Percentiles rank a stretch among this genome's conserved stretches.
These are phyloP conservation scores for Rhinogobio ventralis DNA, from an alignment of 2,797 vertebrate species.

Conservation along the genomic window DNA sequence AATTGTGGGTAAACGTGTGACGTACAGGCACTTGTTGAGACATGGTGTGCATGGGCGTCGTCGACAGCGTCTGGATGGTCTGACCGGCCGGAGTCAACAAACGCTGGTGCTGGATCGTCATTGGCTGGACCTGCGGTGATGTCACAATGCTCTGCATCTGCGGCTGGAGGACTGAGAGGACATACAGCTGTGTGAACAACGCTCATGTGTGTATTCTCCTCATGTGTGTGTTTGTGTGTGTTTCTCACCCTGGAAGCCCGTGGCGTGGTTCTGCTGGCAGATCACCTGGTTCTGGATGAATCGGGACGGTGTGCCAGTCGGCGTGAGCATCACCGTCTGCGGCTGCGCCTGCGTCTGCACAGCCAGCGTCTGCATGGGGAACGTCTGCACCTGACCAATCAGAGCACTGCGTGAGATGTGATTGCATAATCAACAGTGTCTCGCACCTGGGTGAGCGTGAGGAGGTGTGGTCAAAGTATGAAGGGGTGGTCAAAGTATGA, in stretches of 20 bases:
- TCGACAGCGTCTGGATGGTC: slow-evolving; percentile 81
- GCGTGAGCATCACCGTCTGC: slow-evolving; percentile 91
- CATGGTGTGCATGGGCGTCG: slow-evolving; percentile 84
- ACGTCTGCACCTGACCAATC: slow-evolving; percentile 59
- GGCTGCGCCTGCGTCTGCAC: slow-evolving; percentile 87
- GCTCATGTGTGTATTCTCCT: background rate
- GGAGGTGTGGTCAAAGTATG: background rate
- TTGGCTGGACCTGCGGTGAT: slow-evolving; percentile 89
- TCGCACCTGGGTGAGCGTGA: background rate
- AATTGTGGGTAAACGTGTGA: slow-evolving; percentile 11
- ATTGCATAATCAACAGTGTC: background rate
- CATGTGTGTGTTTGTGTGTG: too few species aligned
- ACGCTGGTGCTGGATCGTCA: slow-evolving; percentile 95
- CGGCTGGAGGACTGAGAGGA: slow-evolving; percentile 89
- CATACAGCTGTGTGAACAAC: background rate
- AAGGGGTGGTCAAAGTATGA: background rate
- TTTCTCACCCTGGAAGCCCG: slow-evolving; percentile 89
- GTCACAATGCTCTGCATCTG: slow-evolving; percentile 94
- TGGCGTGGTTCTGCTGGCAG: slow-evolving; percentile 87
- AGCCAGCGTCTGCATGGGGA: slow-evolving; percentile 78
- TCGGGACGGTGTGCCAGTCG: slow-evolving; percentile 84
- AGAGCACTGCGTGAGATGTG: background rate
- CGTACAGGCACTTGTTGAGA: slow-evolving; percentile 86
- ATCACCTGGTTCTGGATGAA: slow-evolving; percentile 94
- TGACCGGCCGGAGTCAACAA: slow-evolving; percentile 87